A percentile compares a stretch with the other conserved stretches of the same genome.
phyloP scores from a whole-genome alignment of 2,797 vertebrate species.

The Phrynocephalus vlangalii region DNA sequence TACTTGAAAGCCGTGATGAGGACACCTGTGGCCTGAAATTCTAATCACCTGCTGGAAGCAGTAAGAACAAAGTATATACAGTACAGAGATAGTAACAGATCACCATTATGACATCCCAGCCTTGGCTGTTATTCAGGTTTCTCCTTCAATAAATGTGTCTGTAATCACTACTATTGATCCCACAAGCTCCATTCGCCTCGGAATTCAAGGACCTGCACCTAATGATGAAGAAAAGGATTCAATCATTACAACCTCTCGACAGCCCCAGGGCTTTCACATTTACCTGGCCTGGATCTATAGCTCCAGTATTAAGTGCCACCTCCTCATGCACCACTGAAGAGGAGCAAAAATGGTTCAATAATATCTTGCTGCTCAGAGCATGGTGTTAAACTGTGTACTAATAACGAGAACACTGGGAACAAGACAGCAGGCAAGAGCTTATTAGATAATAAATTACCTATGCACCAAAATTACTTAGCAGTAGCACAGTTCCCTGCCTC shows the following conservation, averaged over 20 bases:
- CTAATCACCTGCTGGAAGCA: background rate
- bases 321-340: background rate
- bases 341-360: constrained; percentile 42
- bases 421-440: constrained; percentile 60
- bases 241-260: background rate
- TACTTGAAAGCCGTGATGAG: background rate
- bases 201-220: background rate
- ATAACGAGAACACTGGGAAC: constrained; percentile 70
- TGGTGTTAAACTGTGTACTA: constrained; percentile 38
- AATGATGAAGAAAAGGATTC: background rate
- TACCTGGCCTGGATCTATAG: background rate
- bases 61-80: background rate
- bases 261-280: background rate
- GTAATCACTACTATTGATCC: constrained; percentile 19
- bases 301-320: background rate
- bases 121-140: background rate
- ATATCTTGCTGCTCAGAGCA: constrained; percentile 57
- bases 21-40: background rate
- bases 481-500: constrained; percentile 43
- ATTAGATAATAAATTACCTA: constrained; percentile 74
- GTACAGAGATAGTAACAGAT: background rate
- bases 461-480: constrained; percentile 54
- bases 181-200: background rate
- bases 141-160: background rate
- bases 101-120: background rate